These are phyloP conservation scores for Raphicerus campestris DNA, from an alignment of 2,113 vertebrate genomes.

Conservation along the genomic window DNA sequence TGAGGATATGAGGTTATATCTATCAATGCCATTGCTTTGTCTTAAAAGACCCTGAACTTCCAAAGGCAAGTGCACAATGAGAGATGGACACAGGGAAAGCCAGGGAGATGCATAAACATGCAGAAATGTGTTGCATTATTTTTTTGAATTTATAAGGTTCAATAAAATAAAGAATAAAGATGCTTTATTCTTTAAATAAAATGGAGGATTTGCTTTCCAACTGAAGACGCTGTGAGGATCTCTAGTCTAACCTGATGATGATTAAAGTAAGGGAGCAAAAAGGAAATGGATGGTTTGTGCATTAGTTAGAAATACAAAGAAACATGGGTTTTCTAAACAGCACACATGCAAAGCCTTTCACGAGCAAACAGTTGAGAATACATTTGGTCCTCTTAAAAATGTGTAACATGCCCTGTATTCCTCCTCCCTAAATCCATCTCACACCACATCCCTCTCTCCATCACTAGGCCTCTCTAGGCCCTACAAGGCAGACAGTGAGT, in stretches of 20 bases:
- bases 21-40: neutral
- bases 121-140: neutral
- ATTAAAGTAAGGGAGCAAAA: neutral
- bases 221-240: neutral
- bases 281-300: neutral
- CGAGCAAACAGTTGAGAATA: neutral
- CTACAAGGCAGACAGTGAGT: neutral
- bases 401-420: neutral
- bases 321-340: neutral
- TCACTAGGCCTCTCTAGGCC: neutral
- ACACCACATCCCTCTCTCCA: accelerated
- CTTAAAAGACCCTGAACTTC: neutral
- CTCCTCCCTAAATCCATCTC: too few species aligned
- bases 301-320: neutral
- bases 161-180: conserved; percentile 25
- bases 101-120: neutral
- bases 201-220: neutral
- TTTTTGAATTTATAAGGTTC: neutral
- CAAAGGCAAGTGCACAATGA: neutral
- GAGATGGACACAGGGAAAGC: neutral
- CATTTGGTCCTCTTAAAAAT: neutral
- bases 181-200: neutral
- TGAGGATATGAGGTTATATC: neutral
- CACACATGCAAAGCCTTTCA: neutral
- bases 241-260: neutral